These are phyloP conservation scores for Hylomyscus alleni DNA, from an alignment of 2,797 vertebrate species.

Conservation along the genomic window DNA sequence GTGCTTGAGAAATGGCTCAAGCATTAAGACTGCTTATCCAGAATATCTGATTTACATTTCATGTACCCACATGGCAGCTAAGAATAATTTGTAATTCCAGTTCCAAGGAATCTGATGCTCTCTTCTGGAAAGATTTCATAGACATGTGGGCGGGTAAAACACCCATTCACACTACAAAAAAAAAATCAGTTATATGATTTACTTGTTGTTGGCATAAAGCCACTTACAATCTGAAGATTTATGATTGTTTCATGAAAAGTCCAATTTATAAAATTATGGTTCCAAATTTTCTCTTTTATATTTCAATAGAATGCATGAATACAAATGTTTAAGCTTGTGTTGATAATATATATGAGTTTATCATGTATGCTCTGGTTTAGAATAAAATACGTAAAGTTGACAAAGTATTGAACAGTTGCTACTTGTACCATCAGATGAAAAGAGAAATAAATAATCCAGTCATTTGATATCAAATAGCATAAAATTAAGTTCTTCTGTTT, in stretches of 20 bases:
- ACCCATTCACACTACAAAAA: neutral
- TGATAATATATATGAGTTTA: neutral
- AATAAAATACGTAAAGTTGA: neutral
- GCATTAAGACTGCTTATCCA: too few relatives aligned
- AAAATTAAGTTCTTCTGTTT: neutral
- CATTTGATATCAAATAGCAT: constrained; percentile 25
- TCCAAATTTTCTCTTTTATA: neutral
- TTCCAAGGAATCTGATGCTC: neutral
- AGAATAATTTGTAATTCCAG: neutral
- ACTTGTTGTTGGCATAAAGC: neutral
- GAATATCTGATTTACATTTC: neutral
- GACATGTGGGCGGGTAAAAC: neutral
- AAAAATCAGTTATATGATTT: neutral
- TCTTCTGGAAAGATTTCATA: too few relatives aligned
- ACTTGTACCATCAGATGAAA: neutral
- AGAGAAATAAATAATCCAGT: neutral
- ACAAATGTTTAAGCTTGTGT: neutral
- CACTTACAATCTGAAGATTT: neutral
- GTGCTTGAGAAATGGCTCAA: neutral
- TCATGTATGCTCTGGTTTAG: too few relatives aligned
- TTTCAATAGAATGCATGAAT: neutral
- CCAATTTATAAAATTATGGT: neutral
- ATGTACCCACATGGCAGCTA: neutral
- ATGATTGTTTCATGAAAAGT: neutral
- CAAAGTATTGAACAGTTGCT: neutral